A percentile compares a stretch with the other conserved stretches of the same genome.
Evolutionary conservation across 2,113 vertebrate species (phyloP).

Genomic region (Aythya baeri): DNA sequence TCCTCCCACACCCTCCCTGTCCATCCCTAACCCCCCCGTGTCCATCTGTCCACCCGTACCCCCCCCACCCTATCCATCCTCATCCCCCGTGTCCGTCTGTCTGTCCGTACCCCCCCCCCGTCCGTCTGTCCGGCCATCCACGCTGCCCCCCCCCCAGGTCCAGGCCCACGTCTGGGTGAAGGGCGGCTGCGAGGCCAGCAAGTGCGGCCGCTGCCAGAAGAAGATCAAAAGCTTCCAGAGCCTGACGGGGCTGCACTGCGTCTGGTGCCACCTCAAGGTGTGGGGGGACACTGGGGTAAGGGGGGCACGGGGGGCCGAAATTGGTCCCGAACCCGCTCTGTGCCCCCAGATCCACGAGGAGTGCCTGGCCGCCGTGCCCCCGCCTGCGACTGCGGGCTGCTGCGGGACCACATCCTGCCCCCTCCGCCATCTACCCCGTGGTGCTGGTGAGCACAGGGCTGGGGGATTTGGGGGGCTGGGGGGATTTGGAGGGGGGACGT

Average conservation of each 20-base stretch:
- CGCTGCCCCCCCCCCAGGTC: conserved; percentile 72
- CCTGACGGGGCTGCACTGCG: conserved; percentile 85
- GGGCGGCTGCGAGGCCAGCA: conserved; percentile 82
- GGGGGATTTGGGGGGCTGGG: background rate
- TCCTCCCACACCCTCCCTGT: too few species aligned
- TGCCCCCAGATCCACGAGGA: conserved; percentile 85
- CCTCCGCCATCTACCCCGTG: conserved; percentile 86
- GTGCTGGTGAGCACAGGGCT: conserved; percentile 80
- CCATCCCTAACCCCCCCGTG: too few species aligned
- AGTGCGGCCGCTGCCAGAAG: conserved; percentile 88
- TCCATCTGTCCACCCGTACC: background rate
- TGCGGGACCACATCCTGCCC: conserved; percentile 89
- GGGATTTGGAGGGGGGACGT: background rate
- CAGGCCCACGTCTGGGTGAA: conserved; percentile 86
- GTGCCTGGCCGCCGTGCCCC: conserved; percentile 75
- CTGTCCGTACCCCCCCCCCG: too few species aligned
- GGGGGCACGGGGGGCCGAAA: background rate
- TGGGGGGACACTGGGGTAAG: background rate
- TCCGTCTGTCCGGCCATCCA: too few species aligned
- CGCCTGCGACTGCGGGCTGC: conserved; percentile 84
- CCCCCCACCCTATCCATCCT: too few species aligned
- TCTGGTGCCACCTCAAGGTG: conserved; percentile 91
- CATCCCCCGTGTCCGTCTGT: too few species aligned
- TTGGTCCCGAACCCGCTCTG: background rate
- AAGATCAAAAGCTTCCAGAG: conserved; percentile 86